Conservation (phyloP, 1,140 invertebrate genomes). For the Copidosoma floridanum region DNA sequence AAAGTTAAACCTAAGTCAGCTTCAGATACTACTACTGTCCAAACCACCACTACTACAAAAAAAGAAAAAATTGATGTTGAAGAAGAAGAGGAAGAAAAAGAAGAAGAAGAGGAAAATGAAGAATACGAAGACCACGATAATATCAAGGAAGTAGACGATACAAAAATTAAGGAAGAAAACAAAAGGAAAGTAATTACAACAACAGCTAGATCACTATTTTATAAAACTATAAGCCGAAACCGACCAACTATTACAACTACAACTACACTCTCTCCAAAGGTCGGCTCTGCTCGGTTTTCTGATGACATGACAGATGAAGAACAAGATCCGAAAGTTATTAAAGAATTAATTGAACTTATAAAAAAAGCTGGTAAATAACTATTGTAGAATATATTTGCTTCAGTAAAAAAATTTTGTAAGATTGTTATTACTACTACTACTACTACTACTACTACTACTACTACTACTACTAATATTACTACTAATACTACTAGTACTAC, state of each 20-base stretch:
- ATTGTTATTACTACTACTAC: background rate
- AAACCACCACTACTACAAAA: conserved; percentile 56
- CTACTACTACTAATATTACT: too few relatives aligned
- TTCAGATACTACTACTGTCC: conserved; percentile 52
- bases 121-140: conserved; percentile 48
- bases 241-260: conserved; percentile 32
- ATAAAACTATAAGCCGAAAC: conserved; percentile 51
- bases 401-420: background rate
- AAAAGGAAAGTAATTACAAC: conserved; percentile 37
- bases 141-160: conserved; percentile 44
- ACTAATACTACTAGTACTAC: background rate
- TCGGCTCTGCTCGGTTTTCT: background rate
- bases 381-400: too few relatives aligned
- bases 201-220: conserved; percentile 44
- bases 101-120: conserved; percentile 66
- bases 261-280: conserved; percentile 12
- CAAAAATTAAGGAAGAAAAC: conserved; percentile 39
- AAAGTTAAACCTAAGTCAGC: conserved; percentile 54
- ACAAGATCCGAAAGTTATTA: conserved; percentile 75
- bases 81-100: conserved; percentile 59
- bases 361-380: conserved; percentile 67
- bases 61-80: conserved; percentile 50
- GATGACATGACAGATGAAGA: conserved; percentile 59
- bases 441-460: background rate
- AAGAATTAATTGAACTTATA: conserved; percentile 79